These are phyloP conservation scores for Tauraco erythrolophus DNA, from an alignment of 2,113 vertebrate species.

Conservation along the genomic window DNA sequence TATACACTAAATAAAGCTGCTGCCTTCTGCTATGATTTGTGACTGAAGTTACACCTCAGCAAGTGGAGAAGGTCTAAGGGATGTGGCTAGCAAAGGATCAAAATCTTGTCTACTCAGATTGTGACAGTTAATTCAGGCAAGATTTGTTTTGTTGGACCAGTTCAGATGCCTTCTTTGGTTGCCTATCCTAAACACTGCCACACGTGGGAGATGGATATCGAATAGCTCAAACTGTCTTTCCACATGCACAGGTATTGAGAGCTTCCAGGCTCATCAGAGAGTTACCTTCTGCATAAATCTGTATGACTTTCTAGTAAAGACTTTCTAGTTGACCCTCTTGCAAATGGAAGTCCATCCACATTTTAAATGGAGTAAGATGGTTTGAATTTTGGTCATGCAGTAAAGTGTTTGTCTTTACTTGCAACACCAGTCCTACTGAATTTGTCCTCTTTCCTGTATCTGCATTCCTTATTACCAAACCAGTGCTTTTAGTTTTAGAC, in stretches of 20 bases:
- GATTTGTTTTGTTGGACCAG: background rate
- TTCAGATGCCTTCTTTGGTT: background rate
- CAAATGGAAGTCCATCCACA: background rate
- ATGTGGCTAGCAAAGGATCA: background rate
- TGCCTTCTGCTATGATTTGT: background rate
- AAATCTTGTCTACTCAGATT: background rate
- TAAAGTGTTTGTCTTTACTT: background rate
- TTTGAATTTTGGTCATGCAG: background rate
- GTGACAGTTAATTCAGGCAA: background rate
- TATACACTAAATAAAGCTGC: background rate
- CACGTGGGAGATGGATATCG: background rate
- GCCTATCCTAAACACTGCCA: background rate
- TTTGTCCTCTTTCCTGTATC: background rate
- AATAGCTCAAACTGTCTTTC: background rate
- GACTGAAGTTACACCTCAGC: background rate
- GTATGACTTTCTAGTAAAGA: background rate
- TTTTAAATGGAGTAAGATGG: background rate
- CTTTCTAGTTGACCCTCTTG: background rate
- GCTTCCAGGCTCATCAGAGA: background rate
- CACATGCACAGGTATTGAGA: background rate
- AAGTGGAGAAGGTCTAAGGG: background rate
- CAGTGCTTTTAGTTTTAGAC: background rate
- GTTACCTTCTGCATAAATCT: background rate
- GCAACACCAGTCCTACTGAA: background rate
- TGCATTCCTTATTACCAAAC: background rate